Evolutionary conservation across 1,140 invertebrate species (phyloP).

Genomic region (Nebria ingens): DNA sequence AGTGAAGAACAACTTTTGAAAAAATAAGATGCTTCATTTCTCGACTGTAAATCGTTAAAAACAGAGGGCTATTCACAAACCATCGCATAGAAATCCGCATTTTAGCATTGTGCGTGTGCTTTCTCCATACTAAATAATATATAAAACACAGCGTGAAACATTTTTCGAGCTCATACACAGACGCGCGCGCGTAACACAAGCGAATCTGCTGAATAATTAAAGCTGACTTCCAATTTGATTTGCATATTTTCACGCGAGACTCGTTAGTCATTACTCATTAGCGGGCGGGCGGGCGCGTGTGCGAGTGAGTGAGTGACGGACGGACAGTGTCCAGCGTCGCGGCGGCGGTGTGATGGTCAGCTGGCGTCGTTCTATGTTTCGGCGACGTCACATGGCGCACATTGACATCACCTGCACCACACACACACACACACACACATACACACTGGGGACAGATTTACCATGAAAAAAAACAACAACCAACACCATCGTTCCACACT

Average conservation of each 20-base stretch:
- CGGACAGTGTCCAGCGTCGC: not conserved
- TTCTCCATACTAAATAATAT: not conserved
- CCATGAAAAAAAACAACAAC: too few species aligned
- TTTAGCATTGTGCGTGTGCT: not conserved
- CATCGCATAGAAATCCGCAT: too few species aligned
- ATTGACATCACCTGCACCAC: not conserved
- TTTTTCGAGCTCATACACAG: slow-evolving; percentile 4
- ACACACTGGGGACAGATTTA: not conserved
- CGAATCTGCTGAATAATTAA: slow-evolving; percentile 29
- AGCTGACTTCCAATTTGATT: slow-evolving; percentile 34
- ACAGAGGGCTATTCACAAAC: too few species aligned
- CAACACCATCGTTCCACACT: not conserved
- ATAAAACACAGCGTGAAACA: slow-evolving; percentile 1
- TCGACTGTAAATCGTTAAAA: too few species aligned
- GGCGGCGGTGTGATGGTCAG: not conserved
- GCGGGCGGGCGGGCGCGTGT: slow-evolving; percentile 11
- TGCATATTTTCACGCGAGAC: slow-evolving; percentile 34
- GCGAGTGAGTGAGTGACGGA: not conserved
- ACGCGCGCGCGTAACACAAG: too few species aligned
- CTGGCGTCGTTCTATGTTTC: not conserved
- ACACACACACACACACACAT: not conserved
- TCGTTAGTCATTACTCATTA: slow-evolving; percentile 37
- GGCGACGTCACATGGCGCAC: not conserved
- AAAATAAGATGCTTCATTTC: too few species aligned
- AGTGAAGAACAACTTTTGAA: too few species aligned